Evolutionary conservation across 2,113 vertebrate genomes (phyloP).

Genomic region (Ceratotherium simum): DNA sequence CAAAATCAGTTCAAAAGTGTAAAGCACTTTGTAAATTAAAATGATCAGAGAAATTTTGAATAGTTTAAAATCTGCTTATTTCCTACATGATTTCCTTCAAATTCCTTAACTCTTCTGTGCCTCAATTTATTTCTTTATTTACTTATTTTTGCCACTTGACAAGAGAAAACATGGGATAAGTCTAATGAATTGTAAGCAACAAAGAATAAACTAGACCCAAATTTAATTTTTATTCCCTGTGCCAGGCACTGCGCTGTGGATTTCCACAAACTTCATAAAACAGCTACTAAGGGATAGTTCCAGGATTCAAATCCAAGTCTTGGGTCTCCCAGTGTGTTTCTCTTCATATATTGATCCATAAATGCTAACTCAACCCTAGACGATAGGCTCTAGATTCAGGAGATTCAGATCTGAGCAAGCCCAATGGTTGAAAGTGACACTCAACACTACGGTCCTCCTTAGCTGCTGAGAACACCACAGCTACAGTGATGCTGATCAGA

Average conservation of each 20-base stretch:
- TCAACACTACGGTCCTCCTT: not conserved
- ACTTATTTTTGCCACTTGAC: not conserved
- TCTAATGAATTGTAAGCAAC: not conserved
- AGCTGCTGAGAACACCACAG: not conserved
- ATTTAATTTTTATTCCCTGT: not conserved
- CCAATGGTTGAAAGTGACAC: not conserved
- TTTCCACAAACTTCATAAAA: not conserved
- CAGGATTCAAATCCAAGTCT: not conserved
- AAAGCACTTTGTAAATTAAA: not conserved
- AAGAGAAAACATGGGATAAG: not conserved
- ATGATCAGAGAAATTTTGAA: not conserved
- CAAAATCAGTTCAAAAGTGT: not conserved
- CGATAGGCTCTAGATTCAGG: not conserved
- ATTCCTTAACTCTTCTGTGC: not conserved
- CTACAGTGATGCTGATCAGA: no score
- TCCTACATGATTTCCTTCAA: not conserved
- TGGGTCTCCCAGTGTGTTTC: not conserved
- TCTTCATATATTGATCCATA: not conserved
- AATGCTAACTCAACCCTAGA: not conserved
- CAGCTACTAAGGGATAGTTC: not conserved
- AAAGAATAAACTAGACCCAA: not conserved
- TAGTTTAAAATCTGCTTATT: not conserved
- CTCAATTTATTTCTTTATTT: not conserved
- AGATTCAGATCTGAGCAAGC: not conserved
- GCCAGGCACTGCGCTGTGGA: not conserved